Base-by-base conservation (phyloP, 2,113 vertebrate genomes). In the Corynorhinus townsendii region DNA sequence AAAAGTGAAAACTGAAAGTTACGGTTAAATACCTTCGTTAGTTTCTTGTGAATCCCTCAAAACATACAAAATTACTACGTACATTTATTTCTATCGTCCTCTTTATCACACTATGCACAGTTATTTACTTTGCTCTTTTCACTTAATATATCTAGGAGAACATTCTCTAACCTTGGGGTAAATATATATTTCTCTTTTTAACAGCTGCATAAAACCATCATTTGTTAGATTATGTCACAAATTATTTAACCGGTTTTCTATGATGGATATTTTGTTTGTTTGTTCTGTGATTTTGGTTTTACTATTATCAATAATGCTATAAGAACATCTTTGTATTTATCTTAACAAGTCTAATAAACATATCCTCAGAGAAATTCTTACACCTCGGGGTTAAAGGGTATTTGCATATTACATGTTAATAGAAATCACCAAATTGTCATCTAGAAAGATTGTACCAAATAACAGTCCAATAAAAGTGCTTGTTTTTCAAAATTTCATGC, bases 161-260 rank as follows among this genome's bases (percentile, higher is more conserved):
- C 5, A 62, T 94, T 92, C 49, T 12, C 56, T 90, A 87, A 83
- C 68, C 69, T 38, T 15, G 77, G 24, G 24, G 45, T 68, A 93
- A 77, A 89, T 77, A 20, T 20, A 45, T 76, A 66, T 62, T 77
- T 88, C 47, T 86, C 28, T 89, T 89, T 82, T 89, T 91, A 89
- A 71, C 7, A 45, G 64, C 38, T 86, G 33, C 20, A 38, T 47
- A 38, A 71, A 75, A 83, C 80, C 59, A 4, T 76, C 10, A n/a
- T 35, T 81, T 84, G 72, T 56, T 56, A 82, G 35, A 10, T 19
- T 47, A 15, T 49, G 43, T 26, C 38, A 71, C 14, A 20, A 30
- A 45, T 84, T 62, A 75, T 75, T 91, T 83, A 81, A 69, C 38
- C 11, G 12, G 47, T 76, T 88, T 26, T 11, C 30, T 81, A 17